Conservation (phyloP, 2,888 invertebrate genomes). For the Odontomyia ornata region DNA sequence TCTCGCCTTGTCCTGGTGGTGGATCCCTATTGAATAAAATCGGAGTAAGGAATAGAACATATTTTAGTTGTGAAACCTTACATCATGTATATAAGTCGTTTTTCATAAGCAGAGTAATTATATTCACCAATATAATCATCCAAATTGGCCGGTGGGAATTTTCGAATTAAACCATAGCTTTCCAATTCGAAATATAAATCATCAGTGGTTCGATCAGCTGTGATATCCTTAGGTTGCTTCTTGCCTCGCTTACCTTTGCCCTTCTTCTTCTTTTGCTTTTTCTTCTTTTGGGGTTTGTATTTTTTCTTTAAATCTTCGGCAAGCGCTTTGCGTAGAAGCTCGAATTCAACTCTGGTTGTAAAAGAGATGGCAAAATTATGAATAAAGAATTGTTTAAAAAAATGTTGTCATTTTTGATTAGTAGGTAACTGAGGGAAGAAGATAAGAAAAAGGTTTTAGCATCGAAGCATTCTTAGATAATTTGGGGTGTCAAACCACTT, state of each 20-base stretch:
- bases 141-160: conserved; percentile 67
- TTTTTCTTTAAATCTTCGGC: conserved; percentile 58
- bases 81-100: conserved; percentile 53
- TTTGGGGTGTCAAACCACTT: too few relatives aligned
- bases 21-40: conserved; percentile 56
- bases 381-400: neutral
- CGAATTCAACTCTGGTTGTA: conserved; percentile 62
- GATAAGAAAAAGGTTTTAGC: too few relatives aligned
- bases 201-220: conserved; percentile 68
- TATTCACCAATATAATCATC: conserved; percentile 74
- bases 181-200: conserved; percentile 74
- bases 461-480: too few relatives aligned
- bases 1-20: conserved; percentile 67
- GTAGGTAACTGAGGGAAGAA: too few relatives aligned
- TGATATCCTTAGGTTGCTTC: conserved; percentile 66
- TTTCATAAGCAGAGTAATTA: conserved; percentile 67
- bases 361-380: neutral
- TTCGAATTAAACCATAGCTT: conserved; percentile 67
- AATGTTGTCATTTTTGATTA: too few relatives aligned
- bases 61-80: conserved; percentile 29
- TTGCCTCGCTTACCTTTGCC: conserved; percentile 63
- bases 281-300: conserved; percentile 56
- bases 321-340: conserved; percentile 62
- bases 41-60: too few relatives aligned
- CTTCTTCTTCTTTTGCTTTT: conserved; percentile 52